These are phyloP conservation scores for Columbina picui DNA, from an alignment of 2,113 vertebrate genomes.

Conservation along the genomic window DNA sequence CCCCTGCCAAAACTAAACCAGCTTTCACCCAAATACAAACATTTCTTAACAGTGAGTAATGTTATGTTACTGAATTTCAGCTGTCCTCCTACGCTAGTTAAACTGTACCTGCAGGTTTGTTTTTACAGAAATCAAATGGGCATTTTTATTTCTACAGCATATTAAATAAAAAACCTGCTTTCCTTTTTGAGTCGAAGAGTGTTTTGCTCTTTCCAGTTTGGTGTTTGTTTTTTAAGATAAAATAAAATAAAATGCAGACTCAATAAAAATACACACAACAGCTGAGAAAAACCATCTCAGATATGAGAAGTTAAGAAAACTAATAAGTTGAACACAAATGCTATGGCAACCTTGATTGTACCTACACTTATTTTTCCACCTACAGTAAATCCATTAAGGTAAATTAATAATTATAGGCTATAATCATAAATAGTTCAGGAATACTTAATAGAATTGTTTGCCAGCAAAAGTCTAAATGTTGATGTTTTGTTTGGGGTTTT, in stretches of 20 bases:
- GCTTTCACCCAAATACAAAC: background rate
- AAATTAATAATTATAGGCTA: constrained; percentile 13
- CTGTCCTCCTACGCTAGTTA: constrained; percentile 25
- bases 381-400: background rate
- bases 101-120: background rate
- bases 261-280: background rate
- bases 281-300: background rate
- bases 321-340: background rate
- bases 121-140: constrained; percentile 7
- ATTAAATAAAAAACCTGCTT: background rate
- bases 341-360: background rate
- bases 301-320: background rate
- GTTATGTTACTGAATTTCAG: background rate
- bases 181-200: background rate
- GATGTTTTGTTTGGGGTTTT: background rate
- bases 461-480: background rate
- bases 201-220: background rate
- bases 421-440: background rate
- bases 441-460: background rate
- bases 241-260: background rate
- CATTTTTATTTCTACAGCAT: background rate
- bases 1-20: background rate
- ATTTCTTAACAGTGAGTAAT: background rate
- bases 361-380: background rate
- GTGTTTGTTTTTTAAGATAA: background rate